Conservation (phyloP, 2,113 vertebrate genomes). For the Protobothrops flavoviridis region DNA sequence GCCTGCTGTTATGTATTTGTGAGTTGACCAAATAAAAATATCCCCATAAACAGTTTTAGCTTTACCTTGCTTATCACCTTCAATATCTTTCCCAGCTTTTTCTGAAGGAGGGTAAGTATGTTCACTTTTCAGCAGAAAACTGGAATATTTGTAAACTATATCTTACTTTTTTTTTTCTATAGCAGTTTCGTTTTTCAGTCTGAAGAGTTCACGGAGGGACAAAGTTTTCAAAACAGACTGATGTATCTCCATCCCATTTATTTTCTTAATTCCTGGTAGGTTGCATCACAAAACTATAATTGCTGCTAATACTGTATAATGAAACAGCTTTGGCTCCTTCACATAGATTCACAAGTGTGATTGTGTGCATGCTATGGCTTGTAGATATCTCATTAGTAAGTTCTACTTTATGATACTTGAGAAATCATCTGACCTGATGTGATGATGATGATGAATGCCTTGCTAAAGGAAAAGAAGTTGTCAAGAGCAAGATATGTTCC, state of each 20-base stretch:
- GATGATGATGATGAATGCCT: slow-evolving; percentile 28
- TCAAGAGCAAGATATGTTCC: slow-evolving; percentile 32
- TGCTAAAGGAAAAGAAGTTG: slow-evolving; percentile 28
- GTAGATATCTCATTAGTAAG: neutral
- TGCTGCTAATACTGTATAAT: neutral
- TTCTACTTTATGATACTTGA: neutral
- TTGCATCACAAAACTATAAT: neutral
- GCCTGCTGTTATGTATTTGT: neutral
- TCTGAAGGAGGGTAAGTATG: neutral
- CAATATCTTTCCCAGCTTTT: neutral
- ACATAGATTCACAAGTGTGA: neutral
- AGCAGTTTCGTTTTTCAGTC: neutral
- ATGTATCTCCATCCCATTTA: neutral
- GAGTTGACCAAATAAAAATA: neutral
- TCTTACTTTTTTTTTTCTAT: rapidly evolving
- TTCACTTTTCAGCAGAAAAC: neutral
- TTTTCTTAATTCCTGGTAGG: slow-evolving; percentile 10
- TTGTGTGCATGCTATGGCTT: neutral
- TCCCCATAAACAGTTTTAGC: neutral
- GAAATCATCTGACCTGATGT: neutral
- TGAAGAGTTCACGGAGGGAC: neutral
- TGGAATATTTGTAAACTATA: neutral
- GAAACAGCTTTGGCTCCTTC: neutral
- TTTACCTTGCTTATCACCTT: neutral
- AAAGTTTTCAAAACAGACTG: neutral